These are phyloP conservation scores for Drosophila quasianomalipes DNA, from an alignment of 2,888 invertebrate genomes.

Conservation along the genomic window DNA sequence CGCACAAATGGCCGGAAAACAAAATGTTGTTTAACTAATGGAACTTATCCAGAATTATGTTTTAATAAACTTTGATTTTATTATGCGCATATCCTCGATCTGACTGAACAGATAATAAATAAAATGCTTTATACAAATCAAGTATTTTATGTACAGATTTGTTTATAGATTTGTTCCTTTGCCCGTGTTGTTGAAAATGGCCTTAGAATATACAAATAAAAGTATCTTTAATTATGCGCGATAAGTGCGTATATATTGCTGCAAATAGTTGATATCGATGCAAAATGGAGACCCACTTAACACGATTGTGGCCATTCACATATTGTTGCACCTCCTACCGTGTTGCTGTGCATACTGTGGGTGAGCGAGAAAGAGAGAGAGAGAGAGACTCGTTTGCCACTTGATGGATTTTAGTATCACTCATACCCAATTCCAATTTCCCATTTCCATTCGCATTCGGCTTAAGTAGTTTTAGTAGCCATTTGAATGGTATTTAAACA, in stretches of 20 bases:
- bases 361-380: background rate
- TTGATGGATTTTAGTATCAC: conserved; percentile 70
- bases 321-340: conserved; percentile 41
- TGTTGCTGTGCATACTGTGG: conserved; percentile 16
- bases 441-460: conserved; percentile 42
- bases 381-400: conserved; percentile 42
- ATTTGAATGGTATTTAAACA: conserved; percentile 70
- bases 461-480: conserved; percentile 72
- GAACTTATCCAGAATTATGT: background rate
- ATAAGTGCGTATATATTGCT: conserved; percentile 10
- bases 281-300: conserved; percentile 24
- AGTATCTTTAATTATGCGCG: background rate
- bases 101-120: background rate
- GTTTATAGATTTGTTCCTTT: background rate
- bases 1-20: background rate
- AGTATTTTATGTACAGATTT: conserved; percentile 1
- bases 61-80: conserved; percentile 1
- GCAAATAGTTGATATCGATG: conserved; percentile 8
- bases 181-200: background rate
- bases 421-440: conserved; percentile 21
- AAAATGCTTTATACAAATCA: conserved; percentile 3
- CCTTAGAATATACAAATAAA: background rate
- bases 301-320: background rate
- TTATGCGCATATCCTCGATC: background rate
- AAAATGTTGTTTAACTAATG: background rate